phyloP scores from a whole-genome alignment of 2,113 vertebrate species.

The Campylomormyrus numenius region DNA sequence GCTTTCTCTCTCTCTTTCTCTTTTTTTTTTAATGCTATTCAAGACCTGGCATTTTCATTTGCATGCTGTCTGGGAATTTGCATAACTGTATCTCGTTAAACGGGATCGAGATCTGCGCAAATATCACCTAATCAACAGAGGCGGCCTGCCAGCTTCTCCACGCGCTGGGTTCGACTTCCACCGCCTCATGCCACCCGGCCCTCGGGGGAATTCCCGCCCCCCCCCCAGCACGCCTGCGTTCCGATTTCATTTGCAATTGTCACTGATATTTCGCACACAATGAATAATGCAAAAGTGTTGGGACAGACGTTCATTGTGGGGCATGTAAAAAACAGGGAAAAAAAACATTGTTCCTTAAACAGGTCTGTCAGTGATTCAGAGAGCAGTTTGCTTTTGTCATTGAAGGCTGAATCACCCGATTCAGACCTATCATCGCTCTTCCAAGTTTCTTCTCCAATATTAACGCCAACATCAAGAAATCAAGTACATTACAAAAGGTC shows the following conservation, averaged over 20 bases:
- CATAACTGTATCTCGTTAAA: not conserved
- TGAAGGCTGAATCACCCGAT: not conserved
- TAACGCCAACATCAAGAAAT: not conserved
- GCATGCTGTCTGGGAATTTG: conserved; percentile 21
- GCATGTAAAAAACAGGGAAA: not conserved
- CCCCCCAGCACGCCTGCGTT: not conserved
- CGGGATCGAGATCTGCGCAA: not conserved
- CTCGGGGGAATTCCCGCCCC: not conserved
- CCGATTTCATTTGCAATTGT: conserved; percentile 6
- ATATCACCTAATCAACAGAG: conserved; percentile 16
- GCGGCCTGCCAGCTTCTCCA: not conserved
- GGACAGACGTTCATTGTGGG: not conserved
- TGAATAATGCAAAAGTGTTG: not conserved
- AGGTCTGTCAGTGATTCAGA: conserved; percentile 1
- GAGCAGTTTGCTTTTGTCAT: conserved; percentile 5
- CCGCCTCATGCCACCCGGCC: not conserved
- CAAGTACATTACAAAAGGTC: not conserved
- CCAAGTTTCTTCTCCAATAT: not conserved
- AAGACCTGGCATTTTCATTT: conserved; percentile 24
- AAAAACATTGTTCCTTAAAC: not conserved
- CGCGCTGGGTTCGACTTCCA: not conserved
- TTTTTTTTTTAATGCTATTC: conserved; percentile 9
- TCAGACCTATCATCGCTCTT: not conserved
- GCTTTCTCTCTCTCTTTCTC: not conserved
- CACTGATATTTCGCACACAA: conserved; percentile 5